Base-by-base conservation (phyloP, 2,888 invertebrate species). In the Xanthorhoe designata region DNA sequence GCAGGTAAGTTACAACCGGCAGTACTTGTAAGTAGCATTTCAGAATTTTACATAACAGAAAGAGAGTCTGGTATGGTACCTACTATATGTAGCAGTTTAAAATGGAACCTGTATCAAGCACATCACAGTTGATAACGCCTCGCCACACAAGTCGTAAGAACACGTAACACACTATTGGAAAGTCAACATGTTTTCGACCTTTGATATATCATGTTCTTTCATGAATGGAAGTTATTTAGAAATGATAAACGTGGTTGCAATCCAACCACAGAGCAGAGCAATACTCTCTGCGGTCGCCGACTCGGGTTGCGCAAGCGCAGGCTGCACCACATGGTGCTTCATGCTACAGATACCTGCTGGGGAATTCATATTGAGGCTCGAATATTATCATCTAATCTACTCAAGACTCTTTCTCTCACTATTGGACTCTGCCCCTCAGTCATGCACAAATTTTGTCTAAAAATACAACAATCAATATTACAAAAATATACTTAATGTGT, bases 271-370 rank as follows among this genome's bases (percentile, higher is more conserved):
- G 59, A 13, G 35, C 54, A 19, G 55, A 17, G 59, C 59, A 60
- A 45, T 55, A 49, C 59, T 18, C 49, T 35, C 49, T 67, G 67
- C 63, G 67, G 67, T 66, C 38, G 54, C 9, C 42, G 55, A 42
- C 18, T 60, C 32, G 9, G 42, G 64, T 68, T 70, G 67, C 67
- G 60, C 62, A 67, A 70, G 54, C 54, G 45, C 35, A 17, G 17
- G 45, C 45, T 19, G 51, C 54, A 50, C 53, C 42, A 54, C 61
- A 54, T 18, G 56, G 24, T 13, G 55, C 61, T 64, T 35, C 53
- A 47, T 52, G 53, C 45, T 53, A 32, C 58, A 58, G 58, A 47
- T 35, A 47, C 35, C 32, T 32, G 32, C 32, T 32, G 32, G 32
- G 32, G 32, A 32, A 32, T 53, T 32, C 52, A 42, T 42, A 4